Evolutionary conservation across 2,113 vertebrate species (phyloP).

Genomic region (Narcine bancroftii): DNA sequence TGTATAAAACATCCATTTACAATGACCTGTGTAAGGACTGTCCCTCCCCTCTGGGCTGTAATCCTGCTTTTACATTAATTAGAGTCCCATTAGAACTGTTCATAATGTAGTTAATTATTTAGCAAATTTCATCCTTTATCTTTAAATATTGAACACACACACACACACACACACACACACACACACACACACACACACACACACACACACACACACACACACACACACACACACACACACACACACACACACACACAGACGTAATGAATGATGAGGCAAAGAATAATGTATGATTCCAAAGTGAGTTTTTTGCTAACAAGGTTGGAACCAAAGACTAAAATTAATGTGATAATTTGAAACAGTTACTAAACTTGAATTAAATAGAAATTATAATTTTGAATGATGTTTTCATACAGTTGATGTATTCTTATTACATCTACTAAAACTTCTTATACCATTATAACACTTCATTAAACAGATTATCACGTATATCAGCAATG

Average conservation of each 20-base stretch:
- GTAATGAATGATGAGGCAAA: conserved; percentile 21
- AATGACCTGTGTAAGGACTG: conserved; percentile 33
- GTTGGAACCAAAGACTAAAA: conserved; percentile 30
- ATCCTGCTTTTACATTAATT: conserved; percentile 36
- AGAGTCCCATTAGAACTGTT: conserved; percentile 35
- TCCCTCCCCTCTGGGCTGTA: conserved; percentile 34
- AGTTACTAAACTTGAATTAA: conserved; percentile 8
- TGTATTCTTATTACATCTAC: neutral
- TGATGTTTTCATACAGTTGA: conserved; percentile 1
- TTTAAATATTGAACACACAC: conserved; percentile 38
- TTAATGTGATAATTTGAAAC: neutral
- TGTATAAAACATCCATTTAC: neutral
- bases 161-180: conserved; percentile 8
- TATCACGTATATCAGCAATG: conserved; percentile 2
- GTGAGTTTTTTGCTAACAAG: conserved; percentile 26
- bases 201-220: conserved; percentile 8
- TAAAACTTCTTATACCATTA: neutral
- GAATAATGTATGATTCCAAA: conserved; percentile 38
- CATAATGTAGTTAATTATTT: conserved; percentile 38
- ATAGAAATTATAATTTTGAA: conserved; percentile 3
- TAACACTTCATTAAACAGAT: conserved; percentile 20
- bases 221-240: no score
- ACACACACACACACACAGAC: no score
- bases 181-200: neutral
- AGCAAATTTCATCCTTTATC: conserved; percentile 36